A percentile compares a stretch with the other conserved stretches of the same genome.
These are phyloP conservation scores for Ephialtes manifestator DNA, from an alignment of 2,888 invertebrate species.

Conservation along the genomic window DNA sequence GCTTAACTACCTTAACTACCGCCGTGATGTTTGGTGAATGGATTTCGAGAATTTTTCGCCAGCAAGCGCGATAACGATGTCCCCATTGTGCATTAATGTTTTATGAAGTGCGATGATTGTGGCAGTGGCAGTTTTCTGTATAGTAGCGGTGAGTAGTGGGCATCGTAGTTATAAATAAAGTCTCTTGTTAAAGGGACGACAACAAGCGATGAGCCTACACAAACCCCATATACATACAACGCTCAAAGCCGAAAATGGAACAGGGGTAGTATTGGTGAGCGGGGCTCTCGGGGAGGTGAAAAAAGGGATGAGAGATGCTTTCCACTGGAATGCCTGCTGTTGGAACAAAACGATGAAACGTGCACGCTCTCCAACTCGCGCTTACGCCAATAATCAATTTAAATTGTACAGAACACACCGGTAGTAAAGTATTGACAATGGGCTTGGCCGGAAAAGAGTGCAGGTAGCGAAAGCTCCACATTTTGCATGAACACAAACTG, in stretches of 20 bases:
- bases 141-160: conserved; percentile 26
- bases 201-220: conserved; percentile 12
- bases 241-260: conserved; percentile 47
- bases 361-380: conserved; percentile 29
- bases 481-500: conserved; percentile 22
- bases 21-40: conserved; percentile 2
- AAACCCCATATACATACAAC: not conserved
- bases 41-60: conserved; percentile 15
- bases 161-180: conserved; percentile 48
- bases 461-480: conserved; percentile 16
- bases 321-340: conserved; percentile 47
- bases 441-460: conserved; percentile 38
- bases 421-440: conserved; percentile 33
- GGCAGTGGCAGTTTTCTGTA: conserved; percentile 43
- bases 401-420: conserved; percentile 49
- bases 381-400: conserved; percentile 55
- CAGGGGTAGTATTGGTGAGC: not conserved
- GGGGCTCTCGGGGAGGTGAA: not conserved
- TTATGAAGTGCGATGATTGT: conserved; percentile 58
- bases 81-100: conserved; percentile 51
- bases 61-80: conserved; percentile 15
- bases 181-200: conserved; percentile 41
- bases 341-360: conserved; percentile 55
- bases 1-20: not conserved
- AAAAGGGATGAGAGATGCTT: conserved; percentile 32